Percentiles rank a stretch among this genome's conserved stretches.
Evolutionary conservation across 1,140 invertebrate species (phyloP).

Genomic region (Oedothorax gibbosus): DNA sequence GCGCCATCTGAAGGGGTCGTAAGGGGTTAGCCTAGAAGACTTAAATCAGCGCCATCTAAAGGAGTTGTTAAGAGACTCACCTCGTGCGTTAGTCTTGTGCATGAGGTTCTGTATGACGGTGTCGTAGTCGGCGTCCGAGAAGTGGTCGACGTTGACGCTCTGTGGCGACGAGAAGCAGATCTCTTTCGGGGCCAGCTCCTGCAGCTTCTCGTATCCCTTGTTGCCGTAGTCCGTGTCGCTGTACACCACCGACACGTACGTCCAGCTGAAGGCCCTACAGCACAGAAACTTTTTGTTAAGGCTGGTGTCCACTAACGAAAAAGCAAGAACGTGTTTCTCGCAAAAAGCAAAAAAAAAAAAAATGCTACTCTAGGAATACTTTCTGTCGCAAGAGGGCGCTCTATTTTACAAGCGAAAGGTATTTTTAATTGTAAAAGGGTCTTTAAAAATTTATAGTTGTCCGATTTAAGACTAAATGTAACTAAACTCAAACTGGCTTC

Average conservation of each 20-base stretch:
- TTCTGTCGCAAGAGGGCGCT: no score
- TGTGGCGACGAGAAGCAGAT: conserved; percentile 71
- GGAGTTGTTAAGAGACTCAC: conserved; percentile 40
- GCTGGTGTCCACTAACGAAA: no score
- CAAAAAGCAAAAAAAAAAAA: no score
- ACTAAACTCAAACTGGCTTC: no score
- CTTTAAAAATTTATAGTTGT: no score
- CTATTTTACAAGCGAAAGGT: no score
- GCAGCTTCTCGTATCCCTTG: conserved; percentile 72
- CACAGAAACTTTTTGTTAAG: not conserved
- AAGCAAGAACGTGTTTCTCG: no score
- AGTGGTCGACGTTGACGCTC: conserved; percentile 67
- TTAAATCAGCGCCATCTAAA: not conserved
- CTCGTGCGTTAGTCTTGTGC: conserved; percentile 65
- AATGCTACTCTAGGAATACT: no score
- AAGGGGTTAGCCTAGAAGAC: no score
- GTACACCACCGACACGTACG: conserved; percentile 75
- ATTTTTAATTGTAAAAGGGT: no score
- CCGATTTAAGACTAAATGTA: no score
- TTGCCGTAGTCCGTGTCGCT: conserved; percentile 73
- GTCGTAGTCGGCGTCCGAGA: conserved; percentile 69
- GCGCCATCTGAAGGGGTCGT: no score
- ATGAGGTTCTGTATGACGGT: conserved; percentile 68
- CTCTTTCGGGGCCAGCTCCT: conserved; percentile 67
- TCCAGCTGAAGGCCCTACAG: conserved; percentile 72